Conservation (phyloP, 2,113 vertebrate genomes). For the Pithys albifrons region DNA sequence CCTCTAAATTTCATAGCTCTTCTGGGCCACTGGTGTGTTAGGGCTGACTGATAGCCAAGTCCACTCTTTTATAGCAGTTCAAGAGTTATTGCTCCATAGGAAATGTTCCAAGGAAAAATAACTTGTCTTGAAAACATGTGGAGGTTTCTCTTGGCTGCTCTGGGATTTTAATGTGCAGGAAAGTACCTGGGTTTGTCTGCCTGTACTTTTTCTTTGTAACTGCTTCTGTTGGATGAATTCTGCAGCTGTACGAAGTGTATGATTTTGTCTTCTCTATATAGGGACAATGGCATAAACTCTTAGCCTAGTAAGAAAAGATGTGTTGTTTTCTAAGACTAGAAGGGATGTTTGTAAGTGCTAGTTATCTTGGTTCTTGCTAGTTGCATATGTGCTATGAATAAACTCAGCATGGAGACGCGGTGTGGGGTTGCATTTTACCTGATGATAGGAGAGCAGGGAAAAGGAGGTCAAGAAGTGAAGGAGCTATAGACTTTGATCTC, state of each 20-base stretch:
- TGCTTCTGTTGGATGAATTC: background rate
- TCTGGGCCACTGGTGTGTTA: background rate
- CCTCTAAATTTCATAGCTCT: constrained; percentile 33
- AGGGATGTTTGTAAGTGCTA: background rate
- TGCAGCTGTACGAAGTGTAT: background rate
- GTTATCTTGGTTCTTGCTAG: background rate
- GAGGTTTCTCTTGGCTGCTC: background rate
- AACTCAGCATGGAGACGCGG: background rate
- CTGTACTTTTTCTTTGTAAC: background rate
- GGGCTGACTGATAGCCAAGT: background rate
- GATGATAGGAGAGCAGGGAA: background rate
- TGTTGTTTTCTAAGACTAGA: background rate
- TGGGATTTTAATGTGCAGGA: background rate
- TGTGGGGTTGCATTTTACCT: background rate
- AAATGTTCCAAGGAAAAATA: background rate
- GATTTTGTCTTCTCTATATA: background rate
- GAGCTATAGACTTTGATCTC: background rate
- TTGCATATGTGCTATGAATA: background rate
- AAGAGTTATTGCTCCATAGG: background rate
- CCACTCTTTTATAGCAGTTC: background rate
- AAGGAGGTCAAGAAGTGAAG: background rate
- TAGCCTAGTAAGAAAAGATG: background rate
- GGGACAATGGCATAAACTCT: background rate
- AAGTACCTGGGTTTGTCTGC: background rate
- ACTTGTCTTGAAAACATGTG: background rate